Evolutionary conservation across 2,888 invertebrate genomes (phyloP).

Genomic region (Sphaeridia pumilis): DNA sequence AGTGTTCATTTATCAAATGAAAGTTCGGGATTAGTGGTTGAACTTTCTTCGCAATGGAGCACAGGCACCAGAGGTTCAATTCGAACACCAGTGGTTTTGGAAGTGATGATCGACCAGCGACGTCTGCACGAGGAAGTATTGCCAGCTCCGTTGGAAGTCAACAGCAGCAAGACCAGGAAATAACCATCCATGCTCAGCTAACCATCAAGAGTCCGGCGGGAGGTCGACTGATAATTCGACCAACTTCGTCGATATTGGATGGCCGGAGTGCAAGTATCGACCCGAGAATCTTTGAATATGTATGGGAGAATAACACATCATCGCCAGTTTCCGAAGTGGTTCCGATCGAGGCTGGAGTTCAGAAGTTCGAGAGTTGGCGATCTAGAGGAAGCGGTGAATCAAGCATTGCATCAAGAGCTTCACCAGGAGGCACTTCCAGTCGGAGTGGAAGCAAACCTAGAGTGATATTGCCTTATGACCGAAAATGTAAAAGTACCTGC

Average conservation of each 20-base stretch:
- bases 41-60: slow-evolving; percentile 15
- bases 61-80: slow-evolving; percentile 3
- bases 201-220: slow-evolving; percentile 46
- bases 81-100: slow-evolving; percentile 14
- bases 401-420: neutral
- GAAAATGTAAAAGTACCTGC: slow-evolving; percentile 54
- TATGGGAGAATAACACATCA: slow-evolving; percentile 40
- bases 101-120: slow-evolving; percentile 9
- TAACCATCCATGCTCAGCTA: slow-evolving; percentile 58
- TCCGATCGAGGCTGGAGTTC: slow-evolving; percentile 26
- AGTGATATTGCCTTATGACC: slow-evolving; percentile 41
- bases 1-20: too few relatives aligned
- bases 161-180: slow-evolving; percentile 45
- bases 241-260: slow-evolving; percentile 7
- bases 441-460: neutral
- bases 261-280: slow-evolving; percentile 37
- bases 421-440: neutral
- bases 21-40: too few relatives aligned
- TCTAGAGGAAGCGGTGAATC: neutral
- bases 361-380: slow-evolving; percentile 35
- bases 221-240: slow-evolving; percentile 10
- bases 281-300: slow-evolving; percentile 47
- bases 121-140: neutral
- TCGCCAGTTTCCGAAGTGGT: slow-evolving; percentile 23
- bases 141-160: neutral